Evolutionary conservation across 53 echinoderm and acorn worm species (phyloP).

Genomic region (Paracentrotus lividus): DNA sequence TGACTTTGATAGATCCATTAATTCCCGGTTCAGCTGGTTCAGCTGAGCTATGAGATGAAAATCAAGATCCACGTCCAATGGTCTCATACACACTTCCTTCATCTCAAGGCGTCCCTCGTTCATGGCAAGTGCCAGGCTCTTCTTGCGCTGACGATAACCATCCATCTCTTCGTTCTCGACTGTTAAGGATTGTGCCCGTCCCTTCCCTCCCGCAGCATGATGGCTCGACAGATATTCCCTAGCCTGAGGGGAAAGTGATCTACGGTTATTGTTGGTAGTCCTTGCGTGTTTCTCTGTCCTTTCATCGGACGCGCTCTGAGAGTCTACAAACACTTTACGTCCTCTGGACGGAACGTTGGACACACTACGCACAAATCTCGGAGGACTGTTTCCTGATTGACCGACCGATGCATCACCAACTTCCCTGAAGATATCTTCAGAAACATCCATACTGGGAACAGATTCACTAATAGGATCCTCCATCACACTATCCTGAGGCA

Average conservation of each 20-base stretch:
- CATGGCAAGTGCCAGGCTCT: slow-evolving; percentile 91
- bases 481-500: slow-evolving; percentile 57
- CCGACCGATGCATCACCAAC: slow-evolving; percentile 27
- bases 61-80: slow-evolving; percentile 82
- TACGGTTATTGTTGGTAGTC: slow-evolving; percentile 71
- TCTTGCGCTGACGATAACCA: slow-evolving; percentile 76
- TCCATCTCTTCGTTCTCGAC: slow-evolving; percentile 30
- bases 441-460: slow-evolving; percentile 59
- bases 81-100: slow-evolving; percentile 72
- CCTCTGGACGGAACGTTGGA: neutral
- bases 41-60: slow-evolving; percentile 86
- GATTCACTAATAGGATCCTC: slow-evolving; percentile 50
- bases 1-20: slow-evolving; percentile 72
- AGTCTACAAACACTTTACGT: slow-evolving; percentile 59
- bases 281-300: slow-evolving; percentile 50
- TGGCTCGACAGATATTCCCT: slow-evolving; percentile 52
- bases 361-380: slow-evolving; percentile 62
- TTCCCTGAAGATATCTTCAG: slow-evolving; percentile 50
- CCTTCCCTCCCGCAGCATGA: slow-evolving; percentile 38
- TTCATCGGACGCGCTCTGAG: neutral
- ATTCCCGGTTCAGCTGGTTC: slow-evolving; percentile 84
- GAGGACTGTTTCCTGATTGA: slow-evolving; percentile 18
- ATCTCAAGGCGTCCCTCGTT: slow-evolving; percentile 93
- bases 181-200: neutral
- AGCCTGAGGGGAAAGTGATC: slow-evolving; percentile 73